Conservation (phyloP, 2,797 vertebrate genomes). For the Odontamblyopus rebecca region DNA sequence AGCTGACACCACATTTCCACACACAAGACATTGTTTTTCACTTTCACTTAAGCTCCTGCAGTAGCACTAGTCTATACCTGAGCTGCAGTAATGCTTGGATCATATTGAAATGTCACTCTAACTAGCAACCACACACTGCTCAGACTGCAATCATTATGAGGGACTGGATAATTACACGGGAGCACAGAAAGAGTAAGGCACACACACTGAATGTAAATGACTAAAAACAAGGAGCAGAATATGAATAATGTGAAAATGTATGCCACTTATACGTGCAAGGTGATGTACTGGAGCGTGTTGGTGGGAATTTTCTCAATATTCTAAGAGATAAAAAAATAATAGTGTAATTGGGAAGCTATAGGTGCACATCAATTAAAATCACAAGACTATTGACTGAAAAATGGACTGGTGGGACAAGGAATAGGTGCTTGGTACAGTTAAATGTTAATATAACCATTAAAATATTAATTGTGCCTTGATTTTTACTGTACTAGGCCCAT, state of each 20-base stretch:
- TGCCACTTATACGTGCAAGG: conserved; percentile 13
- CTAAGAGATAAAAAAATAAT: neutral
- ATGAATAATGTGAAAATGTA: conserved; percentile 19
- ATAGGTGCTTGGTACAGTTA: too few species aligned
- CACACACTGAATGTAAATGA: conserved; percentile 40
- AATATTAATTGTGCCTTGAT: too few species aligned
- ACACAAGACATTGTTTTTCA: conserved; percentile 32
- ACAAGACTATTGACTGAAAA: neutral
- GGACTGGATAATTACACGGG: conserved; percentile 44
- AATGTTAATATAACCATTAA: too few species aligned
- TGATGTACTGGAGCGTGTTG: neutral
- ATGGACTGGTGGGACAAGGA: neutral
- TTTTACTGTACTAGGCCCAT: too few species aligned
- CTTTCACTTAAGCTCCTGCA: conserved; percentile 18
- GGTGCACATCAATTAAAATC: neutral
- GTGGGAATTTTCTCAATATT: conserved; percentile 12
- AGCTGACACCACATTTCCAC: conserved; percentile 65
- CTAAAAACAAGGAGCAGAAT: conserved; percentile 30
- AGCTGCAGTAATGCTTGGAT: conserved; percentile 12
- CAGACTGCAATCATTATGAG: conserved; percentile 34
- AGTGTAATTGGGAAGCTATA: neutral
- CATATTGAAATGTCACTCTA: conserved; percentile 50
- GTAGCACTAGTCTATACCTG: conserved; percentile 1
- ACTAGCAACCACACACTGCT: conserved; percentile 33
- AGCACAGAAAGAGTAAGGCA: conserved; percentile 39